Percentiles rank a stretch among this genome's conserved stretches.
These are phyloP conservation scores for Netelia inedita DNA, from an alignment of 2,888 invertebrate genomes.

Conservation along the genomic window DNA sequence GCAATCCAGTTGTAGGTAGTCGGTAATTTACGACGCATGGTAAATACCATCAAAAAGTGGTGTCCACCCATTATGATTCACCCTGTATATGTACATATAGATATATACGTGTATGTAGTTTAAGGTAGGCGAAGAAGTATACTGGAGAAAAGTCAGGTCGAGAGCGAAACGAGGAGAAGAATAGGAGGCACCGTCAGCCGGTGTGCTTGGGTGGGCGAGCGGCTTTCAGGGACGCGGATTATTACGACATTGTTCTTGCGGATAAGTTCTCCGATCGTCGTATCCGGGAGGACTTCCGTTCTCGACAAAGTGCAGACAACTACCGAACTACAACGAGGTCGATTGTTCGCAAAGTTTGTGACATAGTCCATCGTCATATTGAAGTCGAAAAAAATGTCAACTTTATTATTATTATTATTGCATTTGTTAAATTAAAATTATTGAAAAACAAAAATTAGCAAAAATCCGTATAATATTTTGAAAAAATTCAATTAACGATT, in stretches of 20 bases:
- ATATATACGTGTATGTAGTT: constrained; percentile 17
- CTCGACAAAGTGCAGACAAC: constrained; percentile 7
- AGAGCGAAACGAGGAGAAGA: neutral
- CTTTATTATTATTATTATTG: too few relatives aligned
- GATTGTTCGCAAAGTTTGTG: too few relatives aligned
- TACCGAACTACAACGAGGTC: neutral
- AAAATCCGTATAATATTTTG: too few relatives aligned
- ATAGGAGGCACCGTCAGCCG: neutral
- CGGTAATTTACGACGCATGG: too few relatives aligned
- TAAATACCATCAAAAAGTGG: too few relatives aligned
- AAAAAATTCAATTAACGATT: too few relatives aligned
- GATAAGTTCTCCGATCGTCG: constrained; percentile 45
- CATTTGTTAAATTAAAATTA: too few relatives aligned
- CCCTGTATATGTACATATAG: neutral
- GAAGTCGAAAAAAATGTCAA: too few relatives aligned
- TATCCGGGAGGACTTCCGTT: constrained; percentile 36
- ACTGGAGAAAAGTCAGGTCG: constrained; percentile 35
- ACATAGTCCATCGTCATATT: too few relatives aligned
- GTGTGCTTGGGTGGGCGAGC: neutral
- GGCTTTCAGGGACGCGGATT: constrained; percentile 33
- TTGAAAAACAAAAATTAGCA: too few relatives aligned
- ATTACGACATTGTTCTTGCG: constrained; percentile 57
- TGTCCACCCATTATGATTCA: too few relatives aligned
- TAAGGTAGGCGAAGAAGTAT: constrained; percentile 33
- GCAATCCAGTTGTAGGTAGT: too few relatives aligned